Conservation (phyloP, 2,888 invertebrate genomes). For the Seladonia tumulorum region DNA sequence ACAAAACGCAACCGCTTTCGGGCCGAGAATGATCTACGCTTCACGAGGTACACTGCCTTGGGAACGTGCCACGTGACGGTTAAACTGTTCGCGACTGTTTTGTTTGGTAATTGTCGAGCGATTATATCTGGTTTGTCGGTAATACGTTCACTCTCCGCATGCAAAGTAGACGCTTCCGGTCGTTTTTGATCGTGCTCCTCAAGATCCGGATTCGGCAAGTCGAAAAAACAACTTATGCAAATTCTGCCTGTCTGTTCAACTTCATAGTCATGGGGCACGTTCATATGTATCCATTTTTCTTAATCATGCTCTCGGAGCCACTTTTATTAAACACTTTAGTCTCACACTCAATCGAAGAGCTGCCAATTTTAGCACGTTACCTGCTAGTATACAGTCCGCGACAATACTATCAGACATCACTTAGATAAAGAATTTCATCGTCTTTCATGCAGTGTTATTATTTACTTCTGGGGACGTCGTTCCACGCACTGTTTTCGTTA, state of each 20-base stretch:
- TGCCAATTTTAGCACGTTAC: no score
- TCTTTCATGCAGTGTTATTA: no score
- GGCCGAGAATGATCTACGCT: constrained; percentile 13
- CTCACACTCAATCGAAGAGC: no score
- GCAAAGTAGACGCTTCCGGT: constrained; percentile 36
- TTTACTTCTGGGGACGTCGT: no score
- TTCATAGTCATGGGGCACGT: no score
- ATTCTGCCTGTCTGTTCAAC: not conserved
- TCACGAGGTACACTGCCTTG: constrained; percentile 18
- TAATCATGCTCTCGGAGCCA: no score
- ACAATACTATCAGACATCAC: no score
- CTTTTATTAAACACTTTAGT: no score
- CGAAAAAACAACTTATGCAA: not conserved
- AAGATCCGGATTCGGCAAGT: not conserved
- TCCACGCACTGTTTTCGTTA: no score
- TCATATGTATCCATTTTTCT: no score
- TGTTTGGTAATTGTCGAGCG: constrained; percentile 38
- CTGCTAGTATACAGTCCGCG: no score
- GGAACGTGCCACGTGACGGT: constrained; percentile 39
- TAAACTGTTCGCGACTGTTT: constrained; percentile 25
- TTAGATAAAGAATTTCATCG: no score
- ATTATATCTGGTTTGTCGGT: constrained; percentile 19
- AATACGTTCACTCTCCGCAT: constrained; percentile 22
- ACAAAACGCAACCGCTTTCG: constrained; percentile 31
- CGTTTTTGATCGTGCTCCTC: not conserved